Conservation (phyloP, 2,113 vertebrate species). For the Pelmatolapia mariae region DNA sequence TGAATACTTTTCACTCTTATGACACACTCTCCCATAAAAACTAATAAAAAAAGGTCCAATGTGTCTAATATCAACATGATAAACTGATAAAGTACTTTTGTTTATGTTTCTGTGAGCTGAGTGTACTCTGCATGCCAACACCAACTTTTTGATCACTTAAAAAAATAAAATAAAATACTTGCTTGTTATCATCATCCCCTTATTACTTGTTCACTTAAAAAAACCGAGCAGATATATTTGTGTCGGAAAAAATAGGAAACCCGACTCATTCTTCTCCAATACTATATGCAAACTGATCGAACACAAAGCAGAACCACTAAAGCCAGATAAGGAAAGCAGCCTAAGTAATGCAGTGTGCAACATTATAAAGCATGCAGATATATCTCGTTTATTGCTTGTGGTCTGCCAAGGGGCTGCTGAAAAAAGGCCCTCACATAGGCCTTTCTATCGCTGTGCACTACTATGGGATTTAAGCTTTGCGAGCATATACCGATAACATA, state of each 20-base stretch:
- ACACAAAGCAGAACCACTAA: not conserved
- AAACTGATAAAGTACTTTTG: not conserved
- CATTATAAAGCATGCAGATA: not conserved
- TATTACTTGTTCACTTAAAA: not conserved
- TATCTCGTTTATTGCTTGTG: not conserved
- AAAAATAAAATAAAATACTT: not conserved
- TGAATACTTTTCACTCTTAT: not conserved
- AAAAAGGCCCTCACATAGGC: not conserved
- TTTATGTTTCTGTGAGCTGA: not conserved
- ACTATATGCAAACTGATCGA: not conserved
- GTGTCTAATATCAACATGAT: not conserved
- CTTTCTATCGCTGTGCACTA: not conserved
- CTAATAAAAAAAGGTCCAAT: not conserved
- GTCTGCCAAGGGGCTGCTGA: not conserved
- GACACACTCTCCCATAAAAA: not conserved
- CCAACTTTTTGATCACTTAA: not conserved
- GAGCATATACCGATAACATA: not conserved
- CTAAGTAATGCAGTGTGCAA: not conserved
- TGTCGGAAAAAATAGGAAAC: not conserved
- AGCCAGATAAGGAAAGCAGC: not conserved
- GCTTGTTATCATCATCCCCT: not conserved
- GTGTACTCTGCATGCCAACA: not conserved
- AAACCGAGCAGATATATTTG: not conserved
- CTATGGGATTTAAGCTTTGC: not conserved
- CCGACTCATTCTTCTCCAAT: not conserved